Evolutionary conservation across 2,113 vertebrate genomes (phyloP), one percentile per base, ranked within the genome.

Genomic region (Hydropotes inermis): DNA sequence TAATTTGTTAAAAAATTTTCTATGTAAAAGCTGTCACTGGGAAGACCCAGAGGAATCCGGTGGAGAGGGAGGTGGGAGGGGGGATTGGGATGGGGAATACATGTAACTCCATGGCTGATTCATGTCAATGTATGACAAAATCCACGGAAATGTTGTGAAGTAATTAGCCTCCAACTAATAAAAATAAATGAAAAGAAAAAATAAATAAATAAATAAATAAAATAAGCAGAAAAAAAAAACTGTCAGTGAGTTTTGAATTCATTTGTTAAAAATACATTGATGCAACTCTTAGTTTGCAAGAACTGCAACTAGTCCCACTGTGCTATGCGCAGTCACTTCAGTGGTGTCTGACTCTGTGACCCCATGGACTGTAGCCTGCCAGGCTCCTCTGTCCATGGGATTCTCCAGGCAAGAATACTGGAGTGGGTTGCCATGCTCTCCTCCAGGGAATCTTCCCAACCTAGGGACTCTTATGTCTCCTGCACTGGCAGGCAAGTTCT

Each of bases 1-100:
- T 58, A 90, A 83, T 70, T 52, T 90, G 57, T 94, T 89, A 14
- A 9, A 54, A 45, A 33, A 2, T 47, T 50, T 96, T 82, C 33
- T 67, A 47, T 64, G 79, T 70, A 21, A 86, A 95, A 89, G 16
- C 8, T 36, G 60, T 55, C 21, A 36, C 39, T 39, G 39, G 39
- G 39, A 39, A 39, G 39, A 39, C 39, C 39, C 39, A 39, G 39
- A 39, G 39, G 39, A 39, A 39, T 39, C 39, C 3, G 39, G 39
- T 39, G 39, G 39, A 39, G 39, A 39, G 39, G 39, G 39, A 39
- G 39, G 39, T 39, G 39, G 39, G 39, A 39, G 39, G 39, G 39
- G 39, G 39, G 39, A 39, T 39, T 4, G 39, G 39, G 39, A 39
- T 39, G 39, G 39, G 39, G 39, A 39, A 39, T 39, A 39, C 39